Base-by-base conservation (phyloP, 2,888 invertebrate genomes). In the Eupelmus urozonus region DNA sequence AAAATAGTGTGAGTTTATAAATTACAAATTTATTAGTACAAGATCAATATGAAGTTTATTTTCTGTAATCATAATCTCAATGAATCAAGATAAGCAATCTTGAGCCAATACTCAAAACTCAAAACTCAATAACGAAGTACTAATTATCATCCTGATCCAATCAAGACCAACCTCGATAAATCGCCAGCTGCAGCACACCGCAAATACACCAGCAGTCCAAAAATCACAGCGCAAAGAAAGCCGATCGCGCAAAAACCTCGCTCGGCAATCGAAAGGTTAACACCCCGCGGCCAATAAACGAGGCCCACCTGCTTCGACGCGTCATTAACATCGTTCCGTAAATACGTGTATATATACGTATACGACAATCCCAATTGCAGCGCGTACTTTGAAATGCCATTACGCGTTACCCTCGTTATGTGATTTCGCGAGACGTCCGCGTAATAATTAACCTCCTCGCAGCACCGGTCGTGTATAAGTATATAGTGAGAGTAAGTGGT, bases 351-450 rank as follows among this genome's bases (percentile, higher is more conserved):
- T n/a, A n/a, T n/a, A n/a, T n/a, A n/a, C n/a, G n/a, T n/a, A n/a
- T n/a, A n/a, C 18, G 16, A 29, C 29, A 3, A 18, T 11, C 16
- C 20, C 27, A 23, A n/a, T n/a, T 4, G 45, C 29, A 18, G 18
- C 16, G 34, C 5, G 2, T 9, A 27, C 20, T 49, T 49, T 25
- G 45, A 49, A 65, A 27, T 62, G 40, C 20, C 62, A 62, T 62
- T 62, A 62, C 18, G 34, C 53, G 49, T 53, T 53, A 66, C 34
- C 53, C 53, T 66, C 66, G 53, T 66, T 53, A 53, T 34, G 7
- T 42, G n/a, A 18, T 34, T 29, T 13, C 3, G n/a, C 49, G 49
- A 11, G n/a, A n/a, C n/a, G 34, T 40, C 40, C 4, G 29, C n/a
- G 20, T 2, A 1, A n/a, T n/a, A n/a, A 4, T 16, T 45, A 49